phyloP scores from a whole-genome alignment of 2,113 vertebrate species.

The Panthera tigris region DNA sequence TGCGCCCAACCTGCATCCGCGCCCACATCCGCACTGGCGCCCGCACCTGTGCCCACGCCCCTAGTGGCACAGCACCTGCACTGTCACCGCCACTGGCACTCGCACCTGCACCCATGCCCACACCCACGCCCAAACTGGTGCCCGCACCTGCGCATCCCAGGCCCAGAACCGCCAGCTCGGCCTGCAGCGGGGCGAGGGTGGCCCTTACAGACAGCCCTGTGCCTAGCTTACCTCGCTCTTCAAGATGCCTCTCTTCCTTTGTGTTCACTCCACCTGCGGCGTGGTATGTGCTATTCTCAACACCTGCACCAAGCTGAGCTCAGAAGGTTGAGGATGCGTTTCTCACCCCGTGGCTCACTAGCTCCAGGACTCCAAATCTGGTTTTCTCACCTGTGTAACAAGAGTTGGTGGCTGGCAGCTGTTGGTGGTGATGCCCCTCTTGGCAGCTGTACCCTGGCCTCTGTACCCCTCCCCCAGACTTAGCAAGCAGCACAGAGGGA shows the following conservation, averaged over 20 bases:
- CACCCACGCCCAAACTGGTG: neutral
- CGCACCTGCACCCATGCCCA: too few relatives aligned
- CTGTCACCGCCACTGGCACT: neutral
- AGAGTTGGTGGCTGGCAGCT: neutral
- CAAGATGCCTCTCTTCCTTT: neutral
- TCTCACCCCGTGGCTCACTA: neutral
- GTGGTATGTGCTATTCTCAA: neutral
- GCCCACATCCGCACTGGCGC: neutral
- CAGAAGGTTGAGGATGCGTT: neutral
- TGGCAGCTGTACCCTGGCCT: neutral
- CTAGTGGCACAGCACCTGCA: too few relatives aligned
- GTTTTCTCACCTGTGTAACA: neutral
- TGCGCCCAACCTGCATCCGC: neutral
- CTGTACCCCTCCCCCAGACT: neutral
- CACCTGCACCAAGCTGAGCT: fast-evolving
- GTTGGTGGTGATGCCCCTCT: fast-evolving
- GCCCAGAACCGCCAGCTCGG: neutral
- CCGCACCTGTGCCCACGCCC: neutral
- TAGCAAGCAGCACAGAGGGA: neutral
- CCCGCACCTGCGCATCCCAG: neutral
- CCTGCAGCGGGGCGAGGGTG: too few relatives aligned
- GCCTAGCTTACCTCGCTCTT: neutral
- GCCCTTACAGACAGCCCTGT: too few relatives aligned
- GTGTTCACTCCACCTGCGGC: neutral
- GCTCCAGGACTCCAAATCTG: neutral